These are phyloP conservation scores for Lytechinus variegatus DNA, from an alignment of 35 echinoderm and acorn worm genomes.

Conservation along the genomic window DNA sequence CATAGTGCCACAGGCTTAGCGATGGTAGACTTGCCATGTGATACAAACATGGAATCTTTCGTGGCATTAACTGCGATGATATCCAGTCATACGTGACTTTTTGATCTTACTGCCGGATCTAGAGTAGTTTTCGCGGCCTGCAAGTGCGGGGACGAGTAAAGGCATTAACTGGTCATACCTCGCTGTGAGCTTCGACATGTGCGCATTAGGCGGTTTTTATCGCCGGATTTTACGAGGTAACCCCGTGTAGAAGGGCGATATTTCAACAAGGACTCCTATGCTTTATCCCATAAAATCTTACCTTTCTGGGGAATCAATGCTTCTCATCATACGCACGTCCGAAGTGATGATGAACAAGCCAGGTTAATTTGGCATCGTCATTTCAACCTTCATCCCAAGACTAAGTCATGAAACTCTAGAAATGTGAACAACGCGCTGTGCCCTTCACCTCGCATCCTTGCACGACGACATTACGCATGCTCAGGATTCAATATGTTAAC, in stretches of 20 bases:
- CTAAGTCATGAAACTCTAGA: background rate
- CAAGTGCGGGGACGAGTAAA: background rate
- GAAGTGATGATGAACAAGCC: background rate
- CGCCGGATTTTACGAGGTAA: background rate
- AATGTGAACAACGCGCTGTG: background rate
- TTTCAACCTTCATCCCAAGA: background rate
- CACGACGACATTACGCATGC: background rate
- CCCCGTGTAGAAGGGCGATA: background rate
- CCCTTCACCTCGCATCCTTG: background rate
- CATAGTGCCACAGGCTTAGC: background rate
- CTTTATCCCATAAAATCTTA: background rate
- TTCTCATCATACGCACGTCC: background rate
- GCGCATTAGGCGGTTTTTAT: background rate
- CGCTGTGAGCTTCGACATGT: background rate
- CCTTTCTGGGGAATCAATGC: background rate
- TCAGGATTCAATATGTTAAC: background rate
- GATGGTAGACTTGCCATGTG: background rate
- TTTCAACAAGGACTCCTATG: background rate
- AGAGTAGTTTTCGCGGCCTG: background rate
- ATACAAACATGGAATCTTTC: background rate
- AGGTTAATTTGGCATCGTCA: background rate
- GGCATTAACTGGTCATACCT: background rate
- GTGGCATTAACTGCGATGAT: background rate
- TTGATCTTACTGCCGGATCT: background rate
- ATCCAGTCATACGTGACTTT: background rate